Conservation (phyloP, 2,797 vertebrate species). For the Babyrousa celebensis region DNA sequence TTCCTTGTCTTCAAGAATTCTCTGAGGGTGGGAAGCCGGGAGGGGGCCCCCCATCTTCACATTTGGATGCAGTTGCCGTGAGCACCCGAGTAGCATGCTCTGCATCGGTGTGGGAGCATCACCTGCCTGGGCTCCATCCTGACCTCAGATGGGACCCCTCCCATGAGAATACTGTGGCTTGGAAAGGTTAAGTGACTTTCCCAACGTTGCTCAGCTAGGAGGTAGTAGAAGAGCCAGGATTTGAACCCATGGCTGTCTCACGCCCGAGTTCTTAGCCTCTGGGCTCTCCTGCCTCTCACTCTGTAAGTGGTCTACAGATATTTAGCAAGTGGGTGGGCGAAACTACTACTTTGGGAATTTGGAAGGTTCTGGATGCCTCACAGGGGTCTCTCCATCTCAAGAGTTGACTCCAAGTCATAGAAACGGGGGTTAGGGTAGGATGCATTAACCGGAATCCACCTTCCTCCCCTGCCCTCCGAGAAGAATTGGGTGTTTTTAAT, state of each 20-base stretch:
- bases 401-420: not conserved
- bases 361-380: not conserved
- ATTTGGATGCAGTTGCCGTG: not conserved
- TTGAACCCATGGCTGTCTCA: not conserved
- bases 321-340: no score
- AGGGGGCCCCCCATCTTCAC: not conserved
- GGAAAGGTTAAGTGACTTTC: not conserved
- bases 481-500: not conserved
- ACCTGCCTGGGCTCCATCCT: not conserved
- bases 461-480: no score
- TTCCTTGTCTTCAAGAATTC: not conserved
- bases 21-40: accelerated
- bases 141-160: not conserved
- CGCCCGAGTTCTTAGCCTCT: not conserved
- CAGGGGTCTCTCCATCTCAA: not conserved
- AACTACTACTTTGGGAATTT: not conserved
- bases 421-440: not conserved
- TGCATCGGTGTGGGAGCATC: no score
- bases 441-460: not conserved
- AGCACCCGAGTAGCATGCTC: accelerated
- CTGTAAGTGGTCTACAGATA: no score
- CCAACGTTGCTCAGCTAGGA: not conserved
- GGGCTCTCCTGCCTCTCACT: no score
- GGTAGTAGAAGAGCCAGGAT: not conserved
- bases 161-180: not conserved